Conservation (phyloP, 2,113 vertebrate species). For the Puntigrus tetrazona region DNA sequence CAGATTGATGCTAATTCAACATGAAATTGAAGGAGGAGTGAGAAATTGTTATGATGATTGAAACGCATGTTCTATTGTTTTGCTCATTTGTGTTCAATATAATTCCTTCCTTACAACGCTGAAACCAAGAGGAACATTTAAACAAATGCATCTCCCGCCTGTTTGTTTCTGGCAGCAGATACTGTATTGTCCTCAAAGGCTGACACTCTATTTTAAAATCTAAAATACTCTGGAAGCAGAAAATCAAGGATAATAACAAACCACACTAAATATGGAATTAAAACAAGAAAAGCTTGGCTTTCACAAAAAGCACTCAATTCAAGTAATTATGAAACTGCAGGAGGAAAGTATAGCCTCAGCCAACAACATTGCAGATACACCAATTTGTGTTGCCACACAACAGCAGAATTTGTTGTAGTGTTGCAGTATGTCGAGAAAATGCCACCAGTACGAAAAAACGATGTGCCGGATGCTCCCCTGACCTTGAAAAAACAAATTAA, state of each 20-base stretch:
- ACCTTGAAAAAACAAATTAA: constrained; percentile 48
- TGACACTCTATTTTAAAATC: neutral
- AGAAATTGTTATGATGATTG: neutral
- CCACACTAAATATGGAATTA: neutral
- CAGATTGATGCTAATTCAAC: constrained; percentile 31
- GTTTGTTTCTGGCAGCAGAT: constrained; percentile 22
- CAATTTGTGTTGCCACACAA: constrained; percentile 22
- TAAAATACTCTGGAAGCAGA: neutral
- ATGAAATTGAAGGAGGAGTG: neutral
- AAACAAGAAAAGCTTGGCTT: neutral
- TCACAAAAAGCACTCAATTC: neutral
- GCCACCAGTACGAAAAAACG: constrained; percentile 18
- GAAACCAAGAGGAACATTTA: constrained; percentile 27
- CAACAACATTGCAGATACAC: constrained; percentile 12
- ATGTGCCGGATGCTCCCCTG: constrained; percentile 22
- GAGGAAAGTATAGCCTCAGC: constrained; percentile 32
- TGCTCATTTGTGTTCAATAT: constrained; percentile 6
- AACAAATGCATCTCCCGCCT: neutral
- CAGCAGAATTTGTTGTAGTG: constrained; percentile 28
- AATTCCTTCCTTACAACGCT: neutral
- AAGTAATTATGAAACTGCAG: constrained; percentile 24
- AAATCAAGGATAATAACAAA: constrained; percentile 11
- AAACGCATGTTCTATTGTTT: neutral
- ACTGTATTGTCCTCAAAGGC: neutral
- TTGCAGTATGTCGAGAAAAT: constrained; percentile 32